phyloP scores from a whole-genome alignment of 2,113 vertebrate species.

The Regulus satrapa region DNA sequence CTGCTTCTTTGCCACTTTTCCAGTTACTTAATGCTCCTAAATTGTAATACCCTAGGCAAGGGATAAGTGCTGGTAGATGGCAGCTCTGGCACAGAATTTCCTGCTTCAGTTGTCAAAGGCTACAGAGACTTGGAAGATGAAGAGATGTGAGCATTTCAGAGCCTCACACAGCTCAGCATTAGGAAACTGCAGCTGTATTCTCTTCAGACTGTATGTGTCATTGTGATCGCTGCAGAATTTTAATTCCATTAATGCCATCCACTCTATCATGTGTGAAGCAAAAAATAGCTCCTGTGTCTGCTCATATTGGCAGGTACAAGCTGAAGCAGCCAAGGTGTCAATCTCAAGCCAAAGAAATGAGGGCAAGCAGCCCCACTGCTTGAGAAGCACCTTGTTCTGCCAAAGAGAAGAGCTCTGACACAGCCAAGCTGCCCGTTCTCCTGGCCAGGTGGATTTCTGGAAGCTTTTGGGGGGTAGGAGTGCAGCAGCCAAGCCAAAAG shows the following conservation, averaged over 20 bases:
- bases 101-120: not conserved
- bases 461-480: not conserved
- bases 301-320: not conserved
- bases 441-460: not conserved
- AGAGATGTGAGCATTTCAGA: not conserved
- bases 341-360: not conserved
- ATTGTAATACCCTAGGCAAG: not conserved
- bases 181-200: not conserved
- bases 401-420: not conserved
- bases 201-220: not conserved
- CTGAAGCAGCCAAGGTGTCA: not conserved
- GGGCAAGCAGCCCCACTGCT: not conserved
- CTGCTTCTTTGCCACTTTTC: not conserved
- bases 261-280: not conserved
- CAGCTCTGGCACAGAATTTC: not conserved
- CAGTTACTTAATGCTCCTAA: not conserved
- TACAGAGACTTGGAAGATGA: not conserved
- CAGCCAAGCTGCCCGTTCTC: not conserved
- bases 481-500: not conserved
- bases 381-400: not conserved
- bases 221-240: not conserved
- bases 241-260: not conserved
- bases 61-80: not conserved
- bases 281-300: not conserved
- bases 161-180: not conserved